Base-by-base conservation (phyloP, 37 sponge, comb jelly and placozoan species). In the Trichoplax adhaerens region DNA sequence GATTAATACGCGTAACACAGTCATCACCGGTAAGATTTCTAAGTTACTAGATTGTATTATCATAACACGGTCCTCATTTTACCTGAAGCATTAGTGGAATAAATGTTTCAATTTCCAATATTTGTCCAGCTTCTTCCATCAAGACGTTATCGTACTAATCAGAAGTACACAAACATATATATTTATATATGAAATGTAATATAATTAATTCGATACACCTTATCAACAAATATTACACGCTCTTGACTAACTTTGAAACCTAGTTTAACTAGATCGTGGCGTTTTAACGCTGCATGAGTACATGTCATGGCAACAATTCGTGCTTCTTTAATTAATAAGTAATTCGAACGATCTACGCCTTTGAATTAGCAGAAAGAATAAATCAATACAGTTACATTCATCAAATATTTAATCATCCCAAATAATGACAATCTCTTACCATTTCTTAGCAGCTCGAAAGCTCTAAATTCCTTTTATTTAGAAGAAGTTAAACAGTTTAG, bases 71-170 rank as follows among this genome's bases (percentile, higher is more conserved):
- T 60, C 8, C 62, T 12, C 10, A 5, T 54, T 3, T 1, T 56
- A 79, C 86, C 75, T 90, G 94, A 54, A 97, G 75, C 88, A 97
- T 89, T 53, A 97, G 84, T 50, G 99, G 99, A 68, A 91, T 89
- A 80, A 97, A 97, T 52, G 99, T 92, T 81, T 97, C 99, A 62
- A 97, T 84, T 68, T 97, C 99, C 70, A 97, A 78, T 60, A 97
- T 91, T 82, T 97, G 99, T 12, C 90, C 99, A 57, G 99, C 77
- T 71, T 97, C 99, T 75, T 97, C 99, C 99, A 97, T 97, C 69
- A 97, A 66, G 29, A 97, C 90, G 72, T 89, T 97, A 76, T 97
- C 99, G 80, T 97, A 97, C 86, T 12, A 8, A 29, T 8, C n/a
- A 29, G n/a, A 12, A 48, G 69, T 12, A n/a, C n/a, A 67, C 62